These are phyloP conservation scores for Zeuzera pyrina DNA, from an alignment of 2,888 invertebrate genomes.

Conservation along the genomic window DNA sequence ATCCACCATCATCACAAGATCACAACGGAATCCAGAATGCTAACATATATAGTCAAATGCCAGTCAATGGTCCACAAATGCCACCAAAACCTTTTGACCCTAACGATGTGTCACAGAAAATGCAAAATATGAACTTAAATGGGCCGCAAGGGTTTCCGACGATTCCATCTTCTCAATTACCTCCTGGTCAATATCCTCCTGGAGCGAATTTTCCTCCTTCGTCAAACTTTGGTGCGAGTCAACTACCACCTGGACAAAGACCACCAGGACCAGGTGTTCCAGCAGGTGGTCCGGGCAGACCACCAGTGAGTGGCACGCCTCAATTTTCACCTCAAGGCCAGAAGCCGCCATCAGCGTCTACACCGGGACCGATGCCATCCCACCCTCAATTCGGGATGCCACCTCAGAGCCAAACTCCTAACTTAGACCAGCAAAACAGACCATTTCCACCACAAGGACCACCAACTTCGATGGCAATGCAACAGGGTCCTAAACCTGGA, in stretches of 20 bases:
- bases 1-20: constrained; percentile 49
- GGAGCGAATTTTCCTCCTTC: constrained; percentile 34
- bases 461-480: constrained; percentile 2
- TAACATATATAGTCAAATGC: constrained; percentile 45
- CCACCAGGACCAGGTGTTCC: too few relatives aligned
- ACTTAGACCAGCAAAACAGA: constrained; percentile 3
- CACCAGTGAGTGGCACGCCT: constrained; percentile 8
- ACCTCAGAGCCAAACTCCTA: constrained; percentile 12
- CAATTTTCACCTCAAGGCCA: constrained; percentile 2
- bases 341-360: constrained; percentile 4
- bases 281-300: constrained; percentile 22
- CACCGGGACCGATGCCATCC: constrained; percentile 4
- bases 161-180: constrained; percentile 47
- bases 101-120: constrained; percentile 55
- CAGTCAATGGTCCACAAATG: constrained; percentile 36
- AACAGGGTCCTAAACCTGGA: neutral
- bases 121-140: constrained; percentile 60
- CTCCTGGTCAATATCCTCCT: constrained; percentile 35
- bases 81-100: constrained; percentile 25
- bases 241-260: constrained; percentile 35
- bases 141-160: constrained; percentile 41
- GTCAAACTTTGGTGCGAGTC: constrained; percentile 28
- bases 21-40: constrained; percentile 56
- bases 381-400: constrained; percentile 13
- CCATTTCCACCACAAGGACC: constrained; percentile 6